Conservation (phyloP, 2,888 invertebrate species). For the Mellilla xanthometata region DNA sequence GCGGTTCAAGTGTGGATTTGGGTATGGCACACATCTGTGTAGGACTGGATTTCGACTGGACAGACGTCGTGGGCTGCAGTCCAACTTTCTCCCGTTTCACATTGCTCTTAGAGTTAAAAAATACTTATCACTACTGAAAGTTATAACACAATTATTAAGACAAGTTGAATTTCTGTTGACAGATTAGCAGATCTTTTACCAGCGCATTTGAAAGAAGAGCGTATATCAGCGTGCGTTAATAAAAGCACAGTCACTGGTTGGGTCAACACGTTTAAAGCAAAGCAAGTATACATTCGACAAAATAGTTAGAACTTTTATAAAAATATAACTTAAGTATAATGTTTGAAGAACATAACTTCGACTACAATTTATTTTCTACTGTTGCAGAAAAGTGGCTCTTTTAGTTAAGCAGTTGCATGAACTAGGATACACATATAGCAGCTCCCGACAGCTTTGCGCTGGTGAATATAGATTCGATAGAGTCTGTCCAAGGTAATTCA, state of each 20-base stretch:
- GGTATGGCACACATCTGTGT: too few species aligned
- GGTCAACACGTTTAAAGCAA: constrained; percentile 89
- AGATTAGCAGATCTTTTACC: constrained; percentile 87
- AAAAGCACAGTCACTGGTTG: constrained; percentile 87
- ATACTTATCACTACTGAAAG: too few species aligned
- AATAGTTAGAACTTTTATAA: background rate
- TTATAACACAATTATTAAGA: too few species aligned
- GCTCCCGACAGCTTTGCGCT: constrained; percentile 64
- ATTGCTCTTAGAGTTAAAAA: too few species aligned
- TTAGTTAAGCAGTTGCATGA: constrained; percentile 69
- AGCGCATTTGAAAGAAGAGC: constrained; percentile 86
- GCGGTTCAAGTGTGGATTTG: too few species aligned
- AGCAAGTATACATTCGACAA: constrained; percentile 64
- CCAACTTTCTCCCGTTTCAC: too few species aligned
- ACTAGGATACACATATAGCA: constrained; percentile 69
- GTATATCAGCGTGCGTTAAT: constrained; percentile 81
- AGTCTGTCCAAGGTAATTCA: constrained; percentile 75
- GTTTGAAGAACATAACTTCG: too few species aligned
- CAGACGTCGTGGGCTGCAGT: too few species aligned
- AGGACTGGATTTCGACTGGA: too few species aligned
- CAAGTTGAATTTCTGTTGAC: constrained; percentile 19
- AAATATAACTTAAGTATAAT: too few species aligned
- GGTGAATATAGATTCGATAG: constrained; percentile 82
- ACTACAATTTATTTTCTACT: too few species aligned
- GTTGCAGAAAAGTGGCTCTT: constrained; percentile 65